Evolutionary conservation across 2,113 vertebrate genomes (phyloP).

Genomic region (Falco punctatus): DNA sequence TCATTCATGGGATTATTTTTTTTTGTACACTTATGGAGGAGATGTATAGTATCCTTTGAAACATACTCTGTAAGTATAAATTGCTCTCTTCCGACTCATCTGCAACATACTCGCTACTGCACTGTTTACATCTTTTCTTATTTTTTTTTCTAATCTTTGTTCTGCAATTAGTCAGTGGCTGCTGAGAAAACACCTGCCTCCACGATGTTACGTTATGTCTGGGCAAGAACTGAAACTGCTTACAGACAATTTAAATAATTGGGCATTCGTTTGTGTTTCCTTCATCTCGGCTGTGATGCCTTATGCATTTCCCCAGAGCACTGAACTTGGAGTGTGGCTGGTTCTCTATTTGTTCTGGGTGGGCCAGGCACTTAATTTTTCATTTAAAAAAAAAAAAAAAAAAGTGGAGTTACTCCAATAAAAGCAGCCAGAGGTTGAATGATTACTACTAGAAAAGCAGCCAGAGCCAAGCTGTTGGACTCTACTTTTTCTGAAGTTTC

Average conservation of each 20-base stretch:
- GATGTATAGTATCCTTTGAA: too few relatives aligned
- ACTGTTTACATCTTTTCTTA: neutral
- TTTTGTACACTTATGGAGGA: too few relatives aligned
- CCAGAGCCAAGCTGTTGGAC: neutral
- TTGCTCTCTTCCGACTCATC: neutral
- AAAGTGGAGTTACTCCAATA: neutral
- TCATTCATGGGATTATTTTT: neutral
- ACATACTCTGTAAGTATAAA: neutral
- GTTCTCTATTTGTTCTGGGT: neutral
- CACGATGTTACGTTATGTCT: neutral
- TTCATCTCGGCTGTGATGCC: neutral
- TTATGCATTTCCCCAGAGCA: neutral
- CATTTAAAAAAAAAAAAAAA: neutral
- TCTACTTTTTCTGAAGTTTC: neutral
- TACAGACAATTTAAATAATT: neutral
- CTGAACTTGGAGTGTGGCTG: neutral
- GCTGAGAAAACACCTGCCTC: slow-evolving; percentile 46
- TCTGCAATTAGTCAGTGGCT: slow-evolving; percentile 49
- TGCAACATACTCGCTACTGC: neutral
- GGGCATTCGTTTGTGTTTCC: neutral
- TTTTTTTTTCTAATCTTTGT: neutral
- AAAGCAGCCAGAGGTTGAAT: neutral
- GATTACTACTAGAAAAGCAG: neutral
- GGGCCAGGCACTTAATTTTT: neutral
- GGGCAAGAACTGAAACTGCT: slow-evolving; percentile 26